Conservation (phyloP, 2,797 vertebrate genomes). For the Clamator glandarius region DNA sequence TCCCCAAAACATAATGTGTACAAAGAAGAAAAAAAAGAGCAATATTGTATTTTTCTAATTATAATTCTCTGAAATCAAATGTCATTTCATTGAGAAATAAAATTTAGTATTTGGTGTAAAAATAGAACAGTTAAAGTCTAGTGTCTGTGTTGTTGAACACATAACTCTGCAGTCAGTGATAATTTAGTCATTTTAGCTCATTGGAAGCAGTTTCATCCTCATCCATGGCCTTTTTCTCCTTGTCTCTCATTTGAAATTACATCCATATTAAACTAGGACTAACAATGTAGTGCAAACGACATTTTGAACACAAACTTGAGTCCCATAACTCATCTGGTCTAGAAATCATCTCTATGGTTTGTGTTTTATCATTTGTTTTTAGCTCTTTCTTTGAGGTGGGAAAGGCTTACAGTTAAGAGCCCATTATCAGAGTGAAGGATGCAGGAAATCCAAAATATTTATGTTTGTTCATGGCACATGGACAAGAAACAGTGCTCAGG, state of each 20-base stretch:
- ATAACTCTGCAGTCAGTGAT: background rate
- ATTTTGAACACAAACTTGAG: constrained; percentile 31
- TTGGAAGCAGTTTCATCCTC: background rate
- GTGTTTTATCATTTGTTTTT: constrained; percentile 80
- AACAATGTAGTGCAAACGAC: constrained; percentile 1
- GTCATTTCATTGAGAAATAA: background rate
- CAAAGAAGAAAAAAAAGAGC: background rate
- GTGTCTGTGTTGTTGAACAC: background rate
- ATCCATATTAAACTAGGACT: background rate
- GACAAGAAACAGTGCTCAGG: constrained; percentile 90
- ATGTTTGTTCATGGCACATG: constrained; percentile 83
- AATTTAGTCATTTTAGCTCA: background rate
- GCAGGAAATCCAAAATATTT: constrained; percentile 87
- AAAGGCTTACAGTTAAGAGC: constrained; percentile 80
- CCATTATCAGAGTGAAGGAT: constrained; percentile 83
- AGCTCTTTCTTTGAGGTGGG: constrained; percentile 81
- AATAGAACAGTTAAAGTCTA: background rate
- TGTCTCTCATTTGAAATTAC: background rate
- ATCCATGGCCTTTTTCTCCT: background rate
- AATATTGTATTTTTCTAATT: background rate
- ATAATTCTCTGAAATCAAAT: background rate
- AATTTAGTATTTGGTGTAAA: background rate
- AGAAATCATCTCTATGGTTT: constrained; percentile 70
- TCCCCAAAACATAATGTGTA: background rate
- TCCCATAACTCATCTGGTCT: constrained; percentile 67